Conservation (phyloP, 2,888 invertebrate genomes). For the Drosophila acutilabella region DNA sequence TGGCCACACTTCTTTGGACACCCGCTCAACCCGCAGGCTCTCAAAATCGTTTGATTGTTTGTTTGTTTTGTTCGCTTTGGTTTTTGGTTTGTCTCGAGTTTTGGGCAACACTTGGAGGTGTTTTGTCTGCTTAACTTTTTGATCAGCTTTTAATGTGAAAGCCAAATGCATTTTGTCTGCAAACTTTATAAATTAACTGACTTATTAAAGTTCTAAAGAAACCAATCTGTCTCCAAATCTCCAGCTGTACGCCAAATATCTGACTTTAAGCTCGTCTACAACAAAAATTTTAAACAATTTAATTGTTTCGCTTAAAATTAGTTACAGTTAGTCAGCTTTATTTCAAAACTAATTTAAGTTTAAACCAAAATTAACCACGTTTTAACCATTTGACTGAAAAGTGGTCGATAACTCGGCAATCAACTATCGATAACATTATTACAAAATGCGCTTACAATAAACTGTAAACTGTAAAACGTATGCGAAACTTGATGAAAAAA, state of each 20-base stretch:
- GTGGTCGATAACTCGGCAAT: background rate
- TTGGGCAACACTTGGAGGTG: constrained; percentile 58
- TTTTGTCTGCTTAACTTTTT: constrained; percentile 72
- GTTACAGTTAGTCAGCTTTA: no score
- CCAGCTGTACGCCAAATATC: background rate
- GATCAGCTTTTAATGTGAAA: constrained; percentile 74
- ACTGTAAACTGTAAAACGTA: constrained; percentile 15
- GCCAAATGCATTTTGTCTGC: constrained; percentile 71
- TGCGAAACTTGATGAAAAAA: background rate
- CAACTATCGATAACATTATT: constrained; percentile 10
- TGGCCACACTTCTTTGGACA: constrained; percentile 45
- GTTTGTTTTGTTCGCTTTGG: constrained; percentile 41
- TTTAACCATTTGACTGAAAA: no score
- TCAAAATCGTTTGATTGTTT: constrained; percentile 35
- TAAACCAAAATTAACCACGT: no score
- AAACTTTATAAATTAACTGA: constrained; percentile 60
- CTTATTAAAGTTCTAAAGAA: constrained; percentile 25
- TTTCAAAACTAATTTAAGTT: no score
- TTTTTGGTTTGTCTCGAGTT: constrained; percentile 41
- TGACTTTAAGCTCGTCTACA: no score
- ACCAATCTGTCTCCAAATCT: no score
- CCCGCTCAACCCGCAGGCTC: constrained; percentile 15
- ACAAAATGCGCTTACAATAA: constrained; percentile 18
- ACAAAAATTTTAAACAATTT: no score
- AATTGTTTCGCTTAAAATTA: no score